These are phyloP conservation scores for Lagria hirta DNA, from an alignment of 2,888 invertebrate genomes.

Conservation along the genomic window DNA sequence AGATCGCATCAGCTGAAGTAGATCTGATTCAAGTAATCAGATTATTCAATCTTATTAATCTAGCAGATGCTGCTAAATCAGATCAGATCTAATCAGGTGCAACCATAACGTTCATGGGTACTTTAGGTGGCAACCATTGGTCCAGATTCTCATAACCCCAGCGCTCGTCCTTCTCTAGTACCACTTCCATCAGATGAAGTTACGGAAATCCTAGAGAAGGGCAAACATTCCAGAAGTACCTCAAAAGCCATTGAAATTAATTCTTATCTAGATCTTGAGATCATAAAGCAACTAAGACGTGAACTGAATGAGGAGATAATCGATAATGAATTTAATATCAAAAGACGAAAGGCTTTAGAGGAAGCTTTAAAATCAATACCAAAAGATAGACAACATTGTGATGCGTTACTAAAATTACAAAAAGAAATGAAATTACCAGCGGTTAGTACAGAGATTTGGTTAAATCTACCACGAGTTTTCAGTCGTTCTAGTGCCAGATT, in stretches of 20 bases:
- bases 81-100: too few relatives aligned
- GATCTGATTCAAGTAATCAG: too few relatives aligned
- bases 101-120: too few relatives aligned
- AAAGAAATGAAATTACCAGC: conserved; percentile 57
- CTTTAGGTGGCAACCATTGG: conserved; percentile 40
- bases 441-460: conserved; percentile 61
- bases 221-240: conserved; percentile 14
- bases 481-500: conserved; percentile 74
- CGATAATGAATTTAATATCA: conserved; percentile 68
- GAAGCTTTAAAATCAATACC: conserved; percentile 62
- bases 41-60: too few relatives aligned
- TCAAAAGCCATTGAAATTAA: conserved; percentile 41
- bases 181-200: conserved; percentile 50
- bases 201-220: neutral
- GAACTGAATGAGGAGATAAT: conserved; percentile 69
- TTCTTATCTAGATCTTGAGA: conserved; percentile 61
- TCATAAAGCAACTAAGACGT: conserved; percentile 65
- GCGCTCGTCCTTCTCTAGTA: conserved; percentile 66
- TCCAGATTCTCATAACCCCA: conserved; percentile 66
- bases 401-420: conserved; percentile 58
- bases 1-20: too few relatives aligned
- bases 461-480: conserved; percentile 73
- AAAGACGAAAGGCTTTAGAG: conserved; percentile 68
- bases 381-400: conserved; percentile 51
- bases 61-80: too few relatives aligned